Evolutionary conservation across 2,113 vertebrate genomes (phyloP).

Genomic region (Pavo muticus): DNA sequence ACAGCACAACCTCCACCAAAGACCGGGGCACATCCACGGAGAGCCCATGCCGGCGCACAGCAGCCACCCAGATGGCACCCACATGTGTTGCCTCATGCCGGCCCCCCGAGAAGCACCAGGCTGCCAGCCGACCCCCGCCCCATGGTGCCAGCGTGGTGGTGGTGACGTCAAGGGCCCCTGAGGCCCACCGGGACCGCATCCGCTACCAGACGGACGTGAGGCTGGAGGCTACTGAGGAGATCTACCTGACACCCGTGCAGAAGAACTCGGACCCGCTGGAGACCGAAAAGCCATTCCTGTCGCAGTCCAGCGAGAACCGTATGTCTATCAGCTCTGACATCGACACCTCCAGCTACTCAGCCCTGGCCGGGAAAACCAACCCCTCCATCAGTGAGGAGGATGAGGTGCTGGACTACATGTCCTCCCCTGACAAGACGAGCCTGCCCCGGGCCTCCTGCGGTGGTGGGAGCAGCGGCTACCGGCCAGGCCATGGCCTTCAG

Average conservation of each 20-base stretch:
- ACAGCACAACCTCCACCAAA: conserved; percentile 88
- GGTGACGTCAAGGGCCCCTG: conserved; percentile 57
- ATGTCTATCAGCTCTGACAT: conserved; percentile 94
- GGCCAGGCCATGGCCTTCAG: conserved; percentile 57
- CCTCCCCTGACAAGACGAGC: conserved; percentile 75
- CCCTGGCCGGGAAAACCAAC: conserved; percentile 86
- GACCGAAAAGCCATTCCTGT: conserved; percentile 85
- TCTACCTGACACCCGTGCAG: conserved; percentile 94
- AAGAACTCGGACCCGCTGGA: conserved; percentile 85
- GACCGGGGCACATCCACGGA: conserved; percentile 95
- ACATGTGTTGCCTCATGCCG: conserved; percentile 69
- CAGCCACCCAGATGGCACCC: conserved; percentile 84
- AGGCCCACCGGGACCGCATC: conserved; percentile 87
- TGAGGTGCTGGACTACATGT: conserved; percentile 85
- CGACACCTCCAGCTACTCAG: conserved; percentile 87
- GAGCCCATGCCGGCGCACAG: conserved; percentile 84
- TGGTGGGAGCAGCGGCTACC: conserved; percentile 64
- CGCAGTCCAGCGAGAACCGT: conserved; percentile 88
- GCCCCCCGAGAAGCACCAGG: conserved; percentile 69
- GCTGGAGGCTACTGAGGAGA: conserved; percentile 95
- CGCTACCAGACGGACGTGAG: conserved; percentile 90
- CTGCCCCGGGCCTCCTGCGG: conserved; percentile 60
- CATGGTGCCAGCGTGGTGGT: conserved; percentile 76
- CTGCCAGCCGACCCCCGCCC: conserved; percentile 47
- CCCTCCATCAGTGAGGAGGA: conserved; percentile 93